Conservation (phyloP, 2,113 vertebrate genomes). For the Macaca mulatta region DNA sequence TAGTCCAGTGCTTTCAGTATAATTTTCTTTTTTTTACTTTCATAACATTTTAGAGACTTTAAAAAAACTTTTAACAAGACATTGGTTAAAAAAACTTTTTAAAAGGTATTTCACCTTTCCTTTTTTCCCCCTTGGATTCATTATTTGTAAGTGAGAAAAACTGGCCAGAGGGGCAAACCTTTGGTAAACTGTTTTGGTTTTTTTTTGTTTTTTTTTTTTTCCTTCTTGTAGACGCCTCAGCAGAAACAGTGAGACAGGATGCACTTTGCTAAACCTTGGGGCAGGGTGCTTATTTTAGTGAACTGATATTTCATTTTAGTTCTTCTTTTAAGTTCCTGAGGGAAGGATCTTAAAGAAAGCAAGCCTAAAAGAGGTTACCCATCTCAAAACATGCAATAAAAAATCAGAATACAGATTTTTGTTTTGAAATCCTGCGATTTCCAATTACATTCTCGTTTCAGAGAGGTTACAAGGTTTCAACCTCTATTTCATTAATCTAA, state of each 20-base stretch:
- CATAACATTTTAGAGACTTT: slow-evolving; percentile 13
- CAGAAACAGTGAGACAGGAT: neutral
- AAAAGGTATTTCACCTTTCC: slow-evolving; percentile 42
- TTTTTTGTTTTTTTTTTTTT: neutral
- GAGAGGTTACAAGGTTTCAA: neutral
- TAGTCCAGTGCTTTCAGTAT: neutral
- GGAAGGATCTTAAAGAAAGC: neutral
- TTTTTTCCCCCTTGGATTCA: neutral
- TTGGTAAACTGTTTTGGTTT: neutral
- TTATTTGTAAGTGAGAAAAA: slow-evolving; percentile 37
- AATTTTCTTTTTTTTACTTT: neutral
- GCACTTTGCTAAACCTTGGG: slow-evolving; percentile 31
- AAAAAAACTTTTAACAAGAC: neutral
- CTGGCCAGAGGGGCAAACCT: neutral
- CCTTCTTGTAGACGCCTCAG: neutral
- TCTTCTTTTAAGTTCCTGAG: slow-evolving; percentile 33
- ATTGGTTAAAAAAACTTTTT: slow-evolving; percentile 14
- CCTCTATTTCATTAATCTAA: neutral
- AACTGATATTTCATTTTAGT: slow-evolving; percentile 26
- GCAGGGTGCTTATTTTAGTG: neutral
- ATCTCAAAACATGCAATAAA: slow-evolving; percentile 30
- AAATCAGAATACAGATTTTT: slow-evolving; percentile 35
- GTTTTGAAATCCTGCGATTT: slow-evolving; percentile 1
- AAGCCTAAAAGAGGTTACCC: neutral
- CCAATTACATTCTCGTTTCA: slow-evolving; percentile 10